Conservation (phyloP, 1,140 invertebrate genomes). For the Gryon sp. region DNA sequence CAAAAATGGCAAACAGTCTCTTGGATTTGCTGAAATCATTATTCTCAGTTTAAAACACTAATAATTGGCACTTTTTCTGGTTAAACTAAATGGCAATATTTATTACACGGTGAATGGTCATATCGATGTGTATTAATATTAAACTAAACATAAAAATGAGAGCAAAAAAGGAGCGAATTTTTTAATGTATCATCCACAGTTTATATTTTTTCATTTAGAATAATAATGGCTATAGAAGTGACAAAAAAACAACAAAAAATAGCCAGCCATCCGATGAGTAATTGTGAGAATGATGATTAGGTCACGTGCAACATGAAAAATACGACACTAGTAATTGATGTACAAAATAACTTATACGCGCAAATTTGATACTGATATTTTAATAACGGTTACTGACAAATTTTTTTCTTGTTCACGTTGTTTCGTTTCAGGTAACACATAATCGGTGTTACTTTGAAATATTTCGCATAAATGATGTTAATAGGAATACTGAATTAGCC, state of each 20-base stretch:
- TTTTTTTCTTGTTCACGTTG: slow-evolving; percentile 14
- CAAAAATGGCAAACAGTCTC: too few relatives aligned
- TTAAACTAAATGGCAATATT: background rate
- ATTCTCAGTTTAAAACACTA: background rate
- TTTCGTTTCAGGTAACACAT: slow-evolving; percentile 13
- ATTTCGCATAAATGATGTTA: slow-evolving; percentile 28
- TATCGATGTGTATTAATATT: slow-evolving; percentile 2
- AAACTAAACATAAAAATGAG: background rate
- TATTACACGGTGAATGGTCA: slow-evolving; percentile 1
- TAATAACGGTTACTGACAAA: background rate
- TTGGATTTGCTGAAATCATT: too few relatives aligned
- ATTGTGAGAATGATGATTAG: slow-evolving; percentile 39
- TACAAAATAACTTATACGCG: slow-evolving; percentile 16
- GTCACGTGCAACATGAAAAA: slow-evolving; percentile 24
- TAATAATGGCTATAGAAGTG: too few relatives aligned
- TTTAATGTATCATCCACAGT: slow-evolving; percentile 9
- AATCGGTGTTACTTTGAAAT: slow-evolving; percentile 30
- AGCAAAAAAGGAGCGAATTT: slow-evolving; percentile 11
- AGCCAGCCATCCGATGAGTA: slow-evolving; percentile 32
- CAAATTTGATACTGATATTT: slow-evolving; percentile 34
- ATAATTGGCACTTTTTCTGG: slow-evolving; percentile 8
- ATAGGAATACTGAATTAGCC: slow-evolving; percentile 12
- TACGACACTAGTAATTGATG: slow-evolving; percentile 20
- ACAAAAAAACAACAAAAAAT: too few relatives aligned
- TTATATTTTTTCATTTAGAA: background rate